These are phyloP conservation scores for Megalurothrips usitatus DNA, from an alignment of 2,888 invertebrate species.

Conservation along the genomic window DNA sequence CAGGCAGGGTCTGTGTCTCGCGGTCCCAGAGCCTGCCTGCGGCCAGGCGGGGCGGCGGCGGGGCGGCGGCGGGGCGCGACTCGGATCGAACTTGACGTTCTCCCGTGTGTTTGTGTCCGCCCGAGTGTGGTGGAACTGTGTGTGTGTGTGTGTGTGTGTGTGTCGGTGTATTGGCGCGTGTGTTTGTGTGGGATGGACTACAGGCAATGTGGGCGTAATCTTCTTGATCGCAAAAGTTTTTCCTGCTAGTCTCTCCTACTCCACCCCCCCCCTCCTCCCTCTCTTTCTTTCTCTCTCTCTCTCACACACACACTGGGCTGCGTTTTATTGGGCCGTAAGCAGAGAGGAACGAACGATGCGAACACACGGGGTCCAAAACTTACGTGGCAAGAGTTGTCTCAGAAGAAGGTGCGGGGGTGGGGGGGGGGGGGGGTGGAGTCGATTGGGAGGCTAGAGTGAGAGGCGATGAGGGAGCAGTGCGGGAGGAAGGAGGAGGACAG, in stretches of 20 bases:
- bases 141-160: neutral
- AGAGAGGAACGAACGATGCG: neutral
- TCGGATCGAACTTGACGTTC: no score
- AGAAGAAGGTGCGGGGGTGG: neutral
- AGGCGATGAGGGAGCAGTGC: neutral
- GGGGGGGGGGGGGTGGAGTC: neutral
- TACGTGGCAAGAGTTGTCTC: slow-evolving; percentile 6
- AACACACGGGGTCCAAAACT: neutral
- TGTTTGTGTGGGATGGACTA: neutral
- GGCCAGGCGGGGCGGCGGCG: no score
- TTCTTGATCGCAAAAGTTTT: slow-evolving; percentile 25
- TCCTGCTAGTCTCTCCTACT: neutral
- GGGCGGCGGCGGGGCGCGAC: no score
- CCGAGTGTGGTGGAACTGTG: neutral
- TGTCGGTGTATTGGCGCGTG: neutral
- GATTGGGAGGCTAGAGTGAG: neutral
- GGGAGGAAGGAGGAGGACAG: neutral
- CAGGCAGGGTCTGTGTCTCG: no score
- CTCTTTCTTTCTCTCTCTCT: neutral
- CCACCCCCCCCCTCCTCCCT: neutral
- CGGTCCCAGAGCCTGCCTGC: no score
- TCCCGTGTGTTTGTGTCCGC: neutral
- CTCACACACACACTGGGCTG: neutral
- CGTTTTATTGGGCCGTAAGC: slow-evolving; percentile 22
- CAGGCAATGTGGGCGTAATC: slow-evolving; percentile 25